A percentile compares a stretch with the other conserved stretches of the same genome.
phyloP scores from a whole-genome alignment of 2,113 vertebrate species.

The Hypomesus transpacificus region DNA sequence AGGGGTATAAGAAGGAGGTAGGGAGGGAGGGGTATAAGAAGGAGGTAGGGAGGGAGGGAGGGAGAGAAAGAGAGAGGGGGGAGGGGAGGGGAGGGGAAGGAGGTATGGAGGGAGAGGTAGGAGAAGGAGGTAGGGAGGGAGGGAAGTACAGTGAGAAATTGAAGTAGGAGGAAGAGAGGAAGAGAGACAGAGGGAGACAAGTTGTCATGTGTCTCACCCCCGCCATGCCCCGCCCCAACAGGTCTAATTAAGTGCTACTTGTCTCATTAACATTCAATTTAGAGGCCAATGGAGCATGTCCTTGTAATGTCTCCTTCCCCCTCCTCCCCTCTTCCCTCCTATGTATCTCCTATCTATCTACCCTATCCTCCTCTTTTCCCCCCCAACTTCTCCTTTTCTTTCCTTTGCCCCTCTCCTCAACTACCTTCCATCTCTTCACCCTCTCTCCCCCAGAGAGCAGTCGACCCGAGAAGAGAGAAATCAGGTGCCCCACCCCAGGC shows the following conservation, averaged over 20 bases:
- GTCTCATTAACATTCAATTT: slow-evolving; percentile 79
- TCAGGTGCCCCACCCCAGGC: slow-evolving; percentile 96
- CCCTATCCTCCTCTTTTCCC: not conserved
- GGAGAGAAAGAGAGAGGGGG: not conserved
- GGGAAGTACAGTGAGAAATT: not conserved
- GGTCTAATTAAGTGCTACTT: slow-evolving; percentile 72
- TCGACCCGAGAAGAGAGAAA: slow-evolving; percentile 91
- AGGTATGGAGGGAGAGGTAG: slow-evolving; percentile 52
- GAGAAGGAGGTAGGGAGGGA: not conserved
- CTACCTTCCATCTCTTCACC: not conserved
- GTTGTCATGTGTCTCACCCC: slow-evolving; percentile 43
- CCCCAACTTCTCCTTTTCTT: not conserved
- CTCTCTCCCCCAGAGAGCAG: slow-evolving; percentile 76
- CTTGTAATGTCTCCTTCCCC: not conserved
- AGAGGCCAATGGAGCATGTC: slow-evolving; percentile 65
- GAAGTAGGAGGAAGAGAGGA: too few species aligned
- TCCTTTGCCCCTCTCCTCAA: not conserved
- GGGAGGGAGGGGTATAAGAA: too few species aligned
- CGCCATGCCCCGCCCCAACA: slow-evolving; percentile 48
- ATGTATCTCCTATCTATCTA: not conserved
- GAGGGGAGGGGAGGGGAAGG: slow-evolving; percentile 5
- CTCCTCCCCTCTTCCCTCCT: not conserved
- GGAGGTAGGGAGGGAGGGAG: too few species aligned
- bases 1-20: too few species aligned
- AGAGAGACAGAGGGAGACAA: not conserved